Percentiles rank a stretch among this genome's conserved stretches.
Conservation (phyloP, 2,797 vertebrate species). For the Danio aesculapii region DNA sequence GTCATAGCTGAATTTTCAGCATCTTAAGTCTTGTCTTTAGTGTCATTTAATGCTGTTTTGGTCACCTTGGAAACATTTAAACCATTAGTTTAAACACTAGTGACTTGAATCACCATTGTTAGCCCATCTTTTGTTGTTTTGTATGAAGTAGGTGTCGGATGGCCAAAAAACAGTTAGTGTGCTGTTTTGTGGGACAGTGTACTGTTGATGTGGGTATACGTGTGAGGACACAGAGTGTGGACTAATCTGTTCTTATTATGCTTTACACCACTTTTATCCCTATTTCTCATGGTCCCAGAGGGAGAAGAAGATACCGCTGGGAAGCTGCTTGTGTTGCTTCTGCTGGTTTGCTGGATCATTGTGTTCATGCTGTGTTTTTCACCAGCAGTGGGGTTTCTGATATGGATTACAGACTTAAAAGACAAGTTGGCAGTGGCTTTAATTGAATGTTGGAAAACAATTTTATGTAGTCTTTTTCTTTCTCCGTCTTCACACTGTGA, state of each 20-base stretch:
- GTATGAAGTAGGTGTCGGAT: neutral
- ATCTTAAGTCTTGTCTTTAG: no score
- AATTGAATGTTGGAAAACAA: slow-evolving; percentile 20
- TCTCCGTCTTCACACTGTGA: neutral
- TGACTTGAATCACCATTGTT: no score
- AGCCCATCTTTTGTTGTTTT: neutral
- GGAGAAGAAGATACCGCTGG: slow-evolving; percentile 22
- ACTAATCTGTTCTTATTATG: neutral
- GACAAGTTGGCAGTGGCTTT: slow-evolving; percentile 1
- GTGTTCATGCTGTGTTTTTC: slow-evolving; percentile 29
- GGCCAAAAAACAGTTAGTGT: neutral
- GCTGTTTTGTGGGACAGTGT: neutral
- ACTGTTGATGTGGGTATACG: neutral
- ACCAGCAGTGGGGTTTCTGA: slow-evolving; percentile 40
- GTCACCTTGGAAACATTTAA: no score
- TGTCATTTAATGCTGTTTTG: no score
- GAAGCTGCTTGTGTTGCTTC: slow-evolving; percentile 27
- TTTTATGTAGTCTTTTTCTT: slow-evolving; percentile 24
- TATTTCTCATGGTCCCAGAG: slow-evolving; percentile 9
- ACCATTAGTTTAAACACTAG: no score
- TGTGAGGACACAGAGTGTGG: neutral
- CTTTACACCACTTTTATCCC: slow-evolving; percentile 7
- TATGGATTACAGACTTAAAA: slow-evolving; percentile 47
- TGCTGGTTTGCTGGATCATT: slow-evolving; percentile 7
- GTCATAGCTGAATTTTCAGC: no score